These are phyloP conservation scores for Campoletis raptor DNA, from an alignment of 2,888 invertebrate genomes.

Conservation along the genomic window DNA sequence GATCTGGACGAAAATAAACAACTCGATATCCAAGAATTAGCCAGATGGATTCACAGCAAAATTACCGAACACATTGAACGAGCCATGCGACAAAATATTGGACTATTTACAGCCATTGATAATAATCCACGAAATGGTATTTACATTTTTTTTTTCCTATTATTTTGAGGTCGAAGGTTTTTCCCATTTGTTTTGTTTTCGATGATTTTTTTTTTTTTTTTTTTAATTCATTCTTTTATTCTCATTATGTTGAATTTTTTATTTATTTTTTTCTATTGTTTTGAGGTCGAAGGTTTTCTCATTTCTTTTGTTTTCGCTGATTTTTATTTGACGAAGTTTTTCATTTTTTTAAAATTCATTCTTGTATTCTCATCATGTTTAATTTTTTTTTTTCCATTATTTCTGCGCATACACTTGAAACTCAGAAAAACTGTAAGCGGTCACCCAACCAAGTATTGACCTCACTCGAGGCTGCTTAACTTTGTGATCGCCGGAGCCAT, in stretches of 20 bases:
- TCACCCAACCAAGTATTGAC: too few species aligned
- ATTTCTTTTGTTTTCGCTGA: too few species aligned
- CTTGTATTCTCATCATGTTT: too few species aligned
- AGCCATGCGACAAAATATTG: constrained; percentile 89
- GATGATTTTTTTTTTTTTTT: not conserved
- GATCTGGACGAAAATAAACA: constrained; percentile 87
- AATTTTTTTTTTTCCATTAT: too few species aligned
- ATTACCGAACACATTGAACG: constrained; percentile 90
- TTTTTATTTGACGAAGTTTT: too few species aligned
- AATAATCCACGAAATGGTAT: constrained; percentile 88
- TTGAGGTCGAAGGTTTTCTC: too few species aligned
- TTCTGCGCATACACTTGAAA: too few species aligned
- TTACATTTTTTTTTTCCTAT: not conserved
- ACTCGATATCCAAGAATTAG: constrained; percentile 88
- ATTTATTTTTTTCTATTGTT: too few species aligned
- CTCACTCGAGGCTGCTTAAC: too few species aligned
- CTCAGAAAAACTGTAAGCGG: too few species aligned
- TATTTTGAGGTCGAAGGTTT: not conserved
- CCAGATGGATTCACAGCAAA: constrained; percentile 89
- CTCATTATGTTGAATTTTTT: not conserved
- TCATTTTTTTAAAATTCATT: too few species aligned
- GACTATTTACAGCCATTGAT: constrained; percentile 89
- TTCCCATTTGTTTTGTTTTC: not conserved
- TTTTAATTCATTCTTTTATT: not conserved
- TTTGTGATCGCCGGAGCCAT: too few species aligned